Percentiles rank a stretch among this genome's conserved stretches.
These are phyloP conservation scores for Bovichtus variegatus DNA, from an alignment of 2,797 vertebrate genomes.

Conservation along the genomic window DNA sequence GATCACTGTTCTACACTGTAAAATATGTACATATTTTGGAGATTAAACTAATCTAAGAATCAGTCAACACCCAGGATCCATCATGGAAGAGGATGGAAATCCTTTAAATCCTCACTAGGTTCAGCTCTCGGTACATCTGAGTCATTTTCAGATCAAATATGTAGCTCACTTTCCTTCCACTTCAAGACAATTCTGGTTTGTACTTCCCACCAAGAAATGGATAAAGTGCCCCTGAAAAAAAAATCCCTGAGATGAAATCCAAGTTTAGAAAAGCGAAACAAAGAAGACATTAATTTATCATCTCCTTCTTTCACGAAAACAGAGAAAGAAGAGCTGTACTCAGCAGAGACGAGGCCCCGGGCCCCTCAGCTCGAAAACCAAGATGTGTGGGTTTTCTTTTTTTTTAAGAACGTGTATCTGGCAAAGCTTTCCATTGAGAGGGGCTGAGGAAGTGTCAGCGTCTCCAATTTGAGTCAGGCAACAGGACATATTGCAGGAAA, in stretches of 20 bases:
- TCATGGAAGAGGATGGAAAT: too few species aligned
- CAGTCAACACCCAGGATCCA: too few species aligned
- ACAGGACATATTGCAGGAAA: neutral
- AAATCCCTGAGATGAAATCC: neutral
- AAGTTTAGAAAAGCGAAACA: slow-evolving; percentile 4
- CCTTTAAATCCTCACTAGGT: too few species aligned
- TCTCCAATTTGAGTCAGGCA: slow-evolving; percentile 6
- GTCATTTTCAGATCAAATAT: too few species aligned
- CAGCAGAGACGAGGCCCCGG: slow-evolving; percentile 12
- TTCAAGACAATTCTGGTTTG: neutral
- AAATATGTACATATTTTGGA: too few species aligned
- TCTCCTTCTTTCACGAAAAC: neutral
- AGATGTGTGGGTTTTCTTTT: neutral
- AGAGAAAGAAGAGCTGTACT: neutral
- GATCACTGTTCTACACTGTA: too few species aligned
- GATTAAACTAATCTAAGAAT: too few species aligned
- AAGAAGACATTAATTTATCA: neutral
- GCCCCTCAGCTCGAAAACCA: neutral
- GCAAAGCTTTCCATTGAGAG: neutral
- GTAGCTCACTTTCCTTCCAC: neutral
- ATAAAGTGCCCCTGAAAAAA: neutral
- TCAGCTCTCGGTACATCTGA: too few species aligned
- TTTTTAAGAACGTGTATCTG: neutral
- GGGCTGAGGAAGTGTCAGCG: neutral
- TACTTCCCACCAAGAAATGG: neutral